phyloP scores from a whole-genome alignment of 2,888 invertebrate genomes.

The Mesoligia furuncula region DNA sequence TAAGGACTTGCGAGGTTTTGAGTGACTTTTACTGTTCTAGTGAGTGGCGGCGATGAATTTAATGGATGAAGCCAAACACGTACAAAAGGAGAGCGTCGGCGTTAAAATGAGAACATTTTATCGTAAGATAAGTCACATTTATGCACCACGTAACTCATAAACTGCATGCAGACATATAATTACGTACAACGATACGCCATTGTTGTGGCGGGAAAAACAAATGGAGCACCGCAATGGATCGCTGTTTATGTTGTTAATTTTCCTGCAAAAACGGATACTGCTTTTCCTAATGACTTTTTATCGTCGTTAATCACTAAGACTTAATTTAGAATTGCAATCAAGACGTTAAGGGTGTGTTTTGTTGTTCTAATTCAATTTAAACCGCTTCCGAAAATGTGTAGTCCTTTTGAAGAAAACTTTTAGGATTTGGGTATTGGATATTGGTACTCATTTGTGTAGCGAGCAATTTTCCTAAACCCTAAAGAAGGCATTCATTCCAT shows the following conservation, averaged over 20 bases:
- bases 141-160: slow-evolving; percentile 71
- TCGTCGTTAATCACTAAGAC: not conserved
- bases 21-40: slow-evolving; percentile 68
- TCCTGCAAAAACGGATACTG: not conserved
- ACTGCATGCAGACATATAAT: slow-evolving; percentile 73
- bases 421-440: not conserved
- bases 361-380: not conserved
- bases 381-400: too few species aligned
- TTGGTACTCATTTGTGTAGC: not conserved
- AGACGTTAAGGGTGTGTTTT: not conserved
- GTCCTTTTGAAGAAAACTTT: not conserved
- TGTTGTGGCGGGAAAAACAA: slow-evolving; percentile 77
- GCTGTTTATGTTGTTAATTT: slow-evolving; percentile 24
- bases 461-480: not conserved
- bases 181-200: slow-evolving; percentile 72
- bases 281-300: slow-evolving; percentile 14
- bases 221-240: slow-evolving; percentile 56
- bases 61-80: slow-evolving; percentile 65
- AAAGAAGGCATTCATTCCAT: not conserved
- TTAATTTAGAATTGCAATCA: not conserved
- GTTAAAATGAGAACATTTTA: slow-evolving; percentile 77
- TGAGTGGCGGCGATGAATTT: slow-evolving; percentile 70
- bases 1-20: slow-evolving; percentile 58
- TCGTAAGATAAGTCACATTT: slow-evolving; percentile 75
- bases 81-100: slow-evolving; percentile 66